These are phyloP conservation scores for Benthosema pterotum DNA, from an alignment of 2,797 vertebrate species.

Conservation along the genomic window DNA sequence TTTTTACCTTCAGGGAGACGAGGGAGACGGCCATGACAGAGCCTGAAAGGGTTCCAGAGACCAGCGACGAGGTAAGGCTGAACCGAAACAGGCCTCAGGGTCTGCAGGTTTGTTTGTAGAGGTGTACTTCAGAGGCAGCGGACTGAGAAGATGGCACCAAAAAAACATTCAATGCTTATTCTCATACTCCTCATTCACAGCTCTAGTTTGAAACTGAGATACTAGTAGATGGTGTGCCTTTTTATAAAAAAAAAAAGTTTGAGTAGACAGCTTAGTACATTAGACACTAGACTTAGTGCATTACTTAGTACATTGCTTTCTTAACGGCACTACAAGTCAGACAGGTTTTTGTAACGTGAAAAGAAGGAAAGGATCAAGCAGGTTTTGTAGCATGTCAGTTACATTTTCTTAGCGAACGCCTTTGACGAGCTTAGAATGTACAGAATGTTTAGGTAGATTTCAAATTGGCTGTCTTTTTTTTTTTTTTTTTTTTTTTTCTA, in stretches of 20 bases:
- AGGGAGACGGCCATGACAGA: constrained; percentile 70
- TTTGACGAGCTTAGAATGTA: constrained; percentile 36
- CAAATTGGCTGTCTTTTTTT: constrained; percentile 47
- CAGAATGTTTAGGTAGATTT: constrained; percentile 37
- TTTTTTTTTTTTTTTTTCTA: constrained; percentile 44
- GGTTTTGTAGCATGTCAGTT: constrained; percentile 4
- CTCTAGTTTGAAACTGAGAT: constrained; percentile 16
- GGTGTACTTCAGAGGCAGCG: constrained; percentile 4
- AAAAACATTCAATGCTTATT: constrained; percentile 5
- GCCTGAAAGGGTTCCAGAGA: constrained; percentile 70
- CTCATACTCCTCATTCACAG: constrained; percentile 2
- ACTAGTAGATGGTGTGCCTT: constrained; percentile 8
- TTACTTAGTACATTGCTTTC: too few species aligned
- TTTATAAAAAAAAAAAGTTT: neutral
- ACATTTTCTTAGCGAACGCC: constrained; percentile 15
- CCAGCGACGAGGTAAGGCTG: constrained; percentile 79
- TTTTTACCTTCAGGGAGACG: constrained; percentile 60
- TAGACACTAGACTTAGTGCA: too few species aligned
- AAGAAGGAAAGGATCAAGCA: too few species aligned
- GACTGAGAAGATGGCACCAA: constrained; percentile 21
- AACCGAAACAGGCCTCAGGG: constrained; percentile 19
- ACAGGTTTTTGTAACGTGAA: neutral
- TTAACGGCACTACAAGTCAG: constrained; percentile 14
- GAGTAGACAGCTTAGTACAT: too few species aligned
- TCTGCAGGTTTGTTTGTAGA: constrained; percentile 12